phyloP scores from a whole-genome alignment of 2,797 vertebrate species.

The Pteronotus mesoamericanus region DNA sequence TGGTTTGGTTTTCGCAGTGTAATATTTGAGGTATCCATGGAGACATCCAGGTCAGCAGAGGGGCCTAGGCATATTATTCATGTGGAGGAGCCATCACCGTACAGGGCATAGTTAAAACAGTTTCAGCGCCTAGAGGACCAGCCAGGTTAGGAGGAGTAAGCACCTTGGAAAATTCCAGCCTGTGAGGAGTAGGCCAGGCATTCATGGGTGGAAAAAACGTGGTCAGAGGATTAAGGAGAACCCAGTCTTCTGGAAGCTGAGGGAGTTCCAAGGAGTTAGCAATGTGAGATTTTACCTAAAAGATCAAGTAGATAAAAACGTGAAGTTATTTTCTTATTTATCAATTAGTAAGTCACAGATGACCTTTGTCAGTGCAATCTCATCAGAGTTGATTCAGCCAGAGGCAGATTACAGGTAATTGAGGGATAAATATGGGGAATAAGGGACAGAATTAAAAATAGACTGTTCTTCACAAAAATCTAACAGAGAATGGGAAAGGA shows the following conservation, averaged over 20 bases:
- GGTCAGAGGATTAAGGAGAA: not conserved
- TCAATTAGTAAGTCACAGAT: not conserved
- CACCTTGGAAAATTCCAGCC: not conserved
- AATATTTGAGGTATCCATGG: not conserved
- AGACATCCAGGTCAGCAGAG: not conserved
- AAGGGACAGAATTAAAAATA: not conserved
- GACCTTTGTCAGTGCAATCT: not conserved
- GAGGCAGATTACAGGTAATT: not conserved
- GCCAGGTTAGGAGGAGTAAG: not conserved
- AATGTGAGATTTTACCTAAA: not conserved
- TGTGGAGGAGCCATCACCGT: not conserved
- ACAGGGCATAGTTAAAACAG: not conserved
- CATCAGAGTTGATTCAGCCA: not conserved
- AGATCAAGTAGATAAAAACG: not conserved
- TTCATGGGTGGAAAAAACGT: not conserved
- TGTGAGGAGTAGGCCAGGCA: not conserved
- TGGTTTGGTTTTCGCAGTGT: not conserved
- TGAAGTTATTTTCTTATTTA: not conserved
- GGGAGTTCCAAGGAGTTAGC: not conserved
- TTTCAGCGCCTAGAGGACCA: not conserved
- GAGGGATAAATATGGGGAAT: not conserved
- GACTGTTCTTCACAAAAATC: not conserved
- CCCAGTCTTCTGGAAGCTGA: not conserved
- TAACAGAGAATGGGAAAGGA: not conserved
- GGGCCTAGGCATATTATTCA: not conserved